Conservation (phyloP, 2,113 vertebrate species). For the Choloepus hoffmanni region DNA sequence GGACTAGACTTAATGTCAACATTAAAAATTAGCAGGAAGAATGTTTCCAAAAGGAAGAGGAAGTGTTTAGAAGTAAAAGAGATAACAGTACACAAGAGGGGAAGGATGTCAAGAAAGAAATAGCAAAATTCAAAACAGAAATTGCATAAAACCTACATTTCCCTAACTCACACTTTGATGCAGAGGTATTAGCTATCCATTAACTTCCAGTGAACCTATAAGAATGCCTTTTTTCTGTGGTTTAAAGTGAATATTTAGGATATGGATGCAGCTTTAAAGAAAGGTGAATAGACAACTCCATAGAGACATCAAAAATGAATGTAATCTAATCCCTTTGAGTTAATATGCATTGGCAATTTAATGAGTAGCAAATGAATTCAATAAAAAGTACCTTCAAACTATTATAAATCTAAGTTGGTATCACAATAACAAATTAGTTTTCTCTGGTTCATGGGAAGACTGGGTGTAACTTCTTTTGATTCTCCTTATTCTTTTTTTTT, state of each 20-base stretch:
- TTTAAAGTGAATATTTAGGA: background rate
- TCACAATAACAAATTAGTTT: background rate
- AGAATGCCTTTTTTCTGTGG: background rate
- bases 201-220: background rate
- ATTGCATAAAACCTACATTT: background rate
- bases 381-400: background rate
- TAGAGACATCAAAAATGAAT: background rate
- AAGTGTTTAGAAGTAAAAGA: background rate
- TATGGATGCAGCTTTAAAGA: background rate
- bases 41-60: background rate
- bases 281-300: background rate
- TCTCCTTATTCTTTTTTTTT: background rate
- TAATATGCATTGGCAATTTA: background rate
- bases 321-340: background rate
- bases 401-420: background rate
- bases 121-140: slow-evolving; percentile 2
- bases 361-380: background rate
- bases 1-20: background rate
- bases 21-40: slow-evolving; percentile 24
- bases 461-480: background rate
- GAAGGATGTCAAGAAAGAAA: background rate
- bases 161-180: background rate
- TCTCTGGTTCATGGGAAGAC: background rate
- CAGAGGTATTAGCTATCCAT: background rate
- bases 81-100: background rate